These are phyloP conservation scores for Lobophora halterata DNA, from an alignment of 2,888 invertebrate genomes.

Conservation along the genomic window DNA sequence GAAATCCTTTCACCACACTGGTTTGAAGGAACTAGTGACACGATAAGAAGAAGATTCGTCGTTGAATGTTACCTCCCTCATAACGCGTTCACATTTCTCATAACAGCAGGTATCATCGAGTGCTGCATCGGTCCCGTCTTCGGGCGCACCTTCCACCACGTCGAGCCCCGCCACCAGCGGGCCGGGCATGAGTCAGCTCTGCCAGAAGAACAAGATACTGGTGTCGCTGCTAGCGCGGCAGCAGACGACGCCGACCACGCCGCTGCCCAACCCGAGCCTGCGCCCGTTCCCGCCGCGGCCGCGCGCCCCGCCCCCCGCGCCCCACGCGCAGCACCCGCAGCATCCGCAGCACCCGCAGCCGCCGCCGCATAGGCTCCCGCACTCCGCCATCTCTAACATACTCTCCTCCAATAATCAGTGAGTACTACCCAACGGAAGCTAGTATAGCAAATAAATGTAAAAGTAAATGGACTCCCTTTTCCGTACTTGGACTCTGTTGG, in stretches of 20 bases:
- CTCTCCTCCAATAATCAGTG: slow-evolving; percentile 47
- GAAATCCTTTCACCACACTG: too few relatives aligned
- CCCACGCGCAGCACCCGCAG: slow-evolving; percentile 30
- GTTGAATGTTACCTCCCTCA: too few relatives aligned
- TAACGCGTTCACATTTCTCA: too few relatives aligned
- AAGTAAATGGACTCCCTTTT: too few relatives aligned
- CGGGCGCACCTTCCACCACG: slow-evolving; percentile 62
- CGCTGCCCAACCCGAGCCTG: slow-evolving; percentile 85
- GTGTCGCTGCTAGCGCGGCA: slow-evolving; percentile 90
- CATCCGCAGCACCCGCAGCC: slow-evolving; percentile 24
- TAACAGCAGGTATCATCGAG: slow-evolving; percentile 77
- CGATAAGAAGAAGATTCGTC: too few relatives aligned
- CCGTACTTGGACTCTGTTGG: too few relatives aligned
- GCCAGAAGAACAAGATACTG: slow-evolving; percentile 92
- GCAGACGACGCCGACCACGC: slow-evolving; percentile 84
- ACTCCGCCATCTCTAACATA: slow-evolving; percentile 54
- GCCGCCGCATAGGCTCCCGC: slow-evolving; percentile 36
- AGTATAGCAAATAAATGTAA: too few relatives aligned
- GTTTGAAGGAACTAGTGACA: too few relatives aligned
- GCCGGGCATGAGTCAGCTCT: slow-evolving; percentile 83
- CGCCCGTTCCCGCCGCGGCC: slow-evolving; percentile 49
- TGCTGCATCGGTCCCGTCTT: slow-evolving; percentile 73
- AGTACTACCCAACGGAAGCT: slow-evolving; percentile 32
- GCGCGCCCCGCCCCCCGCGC: slow-evolving; percentile 43
- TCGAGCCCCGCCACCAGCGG: slow-evolving; percentile 54